These are phyloP conservation scores for Pentalonia nigronervosa DNA, from an alignment of 1,140 invertebrate species.

Conservation along the genomic window DNA sequence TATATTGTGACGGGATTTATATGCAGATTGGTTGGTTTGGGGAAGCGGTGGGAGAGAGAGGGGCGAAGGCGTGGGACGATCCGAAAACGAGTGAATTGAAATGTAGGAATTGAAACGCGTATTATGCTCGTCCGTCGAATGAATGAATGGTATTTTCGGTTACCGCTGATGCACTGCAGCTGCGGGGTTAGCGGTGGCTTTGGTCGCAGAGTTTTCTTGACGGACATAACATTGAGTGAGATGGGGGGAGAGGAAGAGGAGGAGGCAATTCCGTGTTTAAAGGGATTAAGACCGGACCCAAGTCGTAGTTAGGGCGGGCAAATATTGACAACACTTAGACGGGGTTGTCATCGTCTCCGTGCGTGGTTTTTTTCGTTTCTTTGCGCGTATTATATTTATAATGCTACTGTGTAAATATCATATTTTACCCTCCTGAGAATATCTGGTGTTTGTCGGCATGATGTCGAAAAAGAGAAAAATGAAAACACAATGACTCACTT, in stretches of 20 bases:
- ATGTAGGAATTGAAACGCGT: neutral
- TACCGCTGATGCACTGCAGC: neutral
- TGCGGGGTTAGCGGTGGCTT: neutral
- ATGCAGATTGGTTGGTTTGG: neutral
- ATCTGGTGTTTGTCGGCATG: conserved; percentile 3
- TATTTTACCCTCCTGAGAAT: neutral
- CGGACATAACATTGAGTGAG: neutral
- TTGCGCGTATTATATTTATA: neutral
- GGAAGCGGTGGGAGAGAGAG: no score
- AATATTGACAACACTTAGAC: conserved; percentile 21
- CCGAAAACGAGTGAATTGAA: conserved; percentile 14
- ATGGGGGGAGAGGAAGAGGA: neutral
- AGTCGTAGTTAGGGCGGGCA: neutral
- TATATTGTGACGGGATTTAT: conserved; percentile 17
- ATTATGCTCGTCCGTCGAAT: neutral
- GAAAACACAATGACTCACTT: conserved; percentile 36
- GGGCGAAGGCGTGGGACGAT: neutral
- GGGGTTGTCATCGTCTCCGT: neutral
- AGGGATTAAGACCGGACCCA: conserved; percentile 37
- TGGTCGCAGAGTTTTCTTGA: neutral
- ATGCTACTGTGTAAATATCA: conserved; percentile 15
- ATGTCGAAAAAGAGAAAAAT: neutral
- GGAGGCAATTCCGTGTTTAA: neutral
- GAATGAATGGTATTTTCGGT: neutral
- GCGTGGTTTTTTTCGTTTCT: conserved; percentile 30